These are phyloP conservation scores for Catocala fraxini DNA, from an alignment of 2,888 invertebrate genomes.

Conservation along the genomic window DNA sequence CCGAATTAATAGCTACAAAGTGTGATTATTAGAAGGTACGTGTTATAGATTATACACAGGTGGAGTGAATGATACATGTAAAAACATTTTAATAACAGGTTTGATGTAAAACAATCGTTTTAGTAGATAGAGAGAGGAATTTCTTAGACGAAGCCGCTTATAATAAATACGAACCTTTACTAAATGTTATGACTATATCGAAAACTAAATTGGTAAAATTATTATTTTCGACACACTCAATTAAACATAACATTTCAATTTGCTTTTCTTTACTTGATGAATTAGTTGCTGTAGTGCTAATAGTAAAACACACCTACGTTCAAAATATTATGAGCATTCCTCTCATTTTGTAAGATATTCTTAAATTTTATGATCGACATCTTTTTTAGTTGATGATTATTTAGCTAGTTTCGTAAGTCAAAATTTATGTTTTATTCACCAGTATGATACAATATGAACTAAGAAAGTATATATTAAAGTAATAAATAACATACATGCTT, in stretches of 20 bases:
- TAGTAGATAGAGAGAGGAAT: background rate
- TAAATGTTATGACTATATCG: slow-evolving; percentile 1
- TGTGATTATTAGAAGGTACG: slow-evolving; percentile 75
- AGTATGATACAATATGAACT: too few species aligned
- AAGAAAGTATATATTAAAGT: too few species aligned
- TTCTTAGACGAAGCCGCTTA: background rate
- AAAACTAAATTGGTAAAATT: slow-evolving; percentile 8
- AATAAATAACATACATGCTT: background rate
- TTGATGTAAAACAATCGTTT: slow-evolving; percentile 8
- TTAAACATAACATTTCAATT: slow-evolving; percentile 26
- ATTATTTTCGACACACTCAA: slow-evolving; percentile 12
- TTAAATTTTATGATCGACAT: too few species aligned
- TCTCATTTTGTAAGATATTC: too few species aligned
- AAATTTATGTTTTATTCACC: too few species aligned
- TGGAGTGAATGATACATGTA: slow-evolving; percentile 10
- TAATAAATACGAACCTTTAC: background rate
- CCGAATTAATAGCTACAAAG: slow-evolving; percentile 79
- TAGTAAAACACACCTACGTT: background rate
- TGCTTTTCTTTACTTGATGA: slow-evolving; percentile 8
- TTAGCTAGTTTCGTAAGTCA: too few species aligned
- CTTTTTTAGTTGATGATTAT: too few species aligned
- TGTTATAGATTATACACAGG: slow-evolving; percentile 21
- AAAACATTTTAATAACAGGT: slow-evolving; percentile 15
- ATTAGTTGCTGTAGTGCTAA: background rate
- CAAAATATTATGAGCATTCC: too few species aligned